Evolutionary conservation across 2,113 vertebrate species (phyloP).

Genomic region (Synodontis membranacea): DNA sequence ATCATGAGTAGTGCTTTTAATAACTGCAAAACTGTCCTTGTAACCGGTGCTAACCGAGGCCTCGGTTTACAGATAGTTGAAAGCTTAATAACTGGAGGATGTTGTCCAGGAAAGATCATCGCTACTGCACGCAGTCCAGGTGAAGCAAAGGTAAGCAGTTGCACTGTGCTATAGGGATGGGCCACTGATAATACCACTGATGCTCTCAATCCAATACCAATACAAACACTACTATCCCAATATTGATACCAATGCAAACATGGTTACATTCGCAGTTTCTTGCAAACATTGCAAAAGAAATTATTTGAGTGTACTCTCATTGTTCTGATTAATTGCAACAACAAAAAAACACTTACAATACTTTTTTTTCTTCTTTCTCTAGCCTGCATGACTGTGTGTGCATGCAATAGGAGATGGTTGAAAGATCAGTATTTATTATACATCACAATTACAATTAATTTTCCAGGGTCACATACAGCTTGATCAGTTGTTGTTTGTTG

Average conservation of each 20-base stretch:
- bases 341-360: background rate
- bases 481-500: too few species aligned
- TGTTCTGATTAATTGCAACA: too few species aligned
- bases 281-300: background rate
- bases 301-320: background rate
- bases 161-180: background rate
- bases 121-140: conserved; percentile 67
- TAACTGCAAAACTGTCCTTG: conserved; percentile 70
- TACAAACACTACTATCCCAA: background rate
- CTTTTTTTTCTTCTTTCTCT: too few species aligned
- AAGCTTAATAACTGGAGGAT: conserved; percentile 61
- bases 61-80: conserved; percentile 75
- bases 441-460: background rate
- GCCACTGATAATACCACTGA: background rate
- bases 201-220: background rate
- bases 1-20: conserved; percentile 63
- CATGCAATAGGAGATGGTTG: background rate
- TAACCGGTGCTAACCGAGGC: conserved; percentile 76
- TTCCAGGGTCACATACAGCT: too few species aligned
- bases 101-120: conserved; percentile 69
- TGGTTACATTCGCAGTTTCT: background rate
- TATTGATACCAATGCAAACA: background rate
- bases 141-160: conserved; percentile 66
- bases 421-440: background rate
- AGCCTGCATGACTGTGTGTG: too few species aligned